A percentile compares a stretch with the other conserved stretches of the same genome.
phyloP scores from a whole-genome alignment of 2,888 invertebrate species.

The Hydrotaea cyrtoneurina region DNA sequence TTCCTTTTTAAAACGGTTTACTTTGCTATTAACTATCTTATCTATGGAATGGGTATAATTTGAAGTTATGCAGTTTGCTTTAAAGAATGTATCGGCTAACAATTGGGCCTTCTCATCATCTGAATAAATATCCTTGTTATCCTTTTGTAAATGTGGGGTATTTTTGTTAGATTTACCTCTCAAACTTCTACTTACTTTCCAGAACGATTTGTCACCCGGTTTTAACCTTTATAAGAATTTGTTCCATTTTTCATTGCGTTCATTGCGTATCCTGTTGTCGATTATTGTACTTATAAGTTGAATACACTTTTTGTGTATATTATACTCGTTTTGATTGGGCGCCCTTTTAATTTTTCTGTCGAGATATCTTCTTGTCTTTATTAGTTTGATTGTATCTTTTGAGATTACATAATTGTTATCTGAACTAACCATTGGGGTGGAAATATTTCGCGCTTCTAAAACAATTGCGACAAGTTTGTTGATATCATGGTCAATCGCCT shows the following conservation, averaged over 20 bases:
- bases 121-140: too few relatives aligned
- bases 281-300: not conserved
- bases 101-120: too few relatives aligned
- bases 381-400: not conserved
- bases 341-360: constrained; percentile 19
- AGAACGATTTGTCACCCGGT: not conserved
- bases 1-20: too few relatives aligned
- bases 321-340: not conserved
- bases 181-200: constrained; percentile 12
- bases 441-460: too few relatives aligned
- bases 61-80: too few relatives aligned
- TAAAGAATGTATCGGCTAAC: too few relatives aligned
- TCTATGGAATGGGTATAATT: too few relatives aligned
- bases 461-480: too few relatives aligned
- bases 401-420: too few relatives aligned
- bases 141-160: not conserved
- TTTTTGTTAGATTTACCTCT: constrained; percentile 18
- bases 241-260: not conserved
- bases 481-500: too few relatives aligned
- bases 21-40: too few relatives aligned
- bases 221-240: too few relatives aligned
- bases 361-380: constrained; percentile 21
- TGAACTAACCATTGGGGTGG: not conserved
- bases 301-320: constrained; percentile 19
- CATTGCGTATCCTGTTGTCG: not conserved